Evolutionary conservation across 2,888 invertebrate genomes (phyloP).

Genomic region (Dyspetes luteomarginatus): DNA sequence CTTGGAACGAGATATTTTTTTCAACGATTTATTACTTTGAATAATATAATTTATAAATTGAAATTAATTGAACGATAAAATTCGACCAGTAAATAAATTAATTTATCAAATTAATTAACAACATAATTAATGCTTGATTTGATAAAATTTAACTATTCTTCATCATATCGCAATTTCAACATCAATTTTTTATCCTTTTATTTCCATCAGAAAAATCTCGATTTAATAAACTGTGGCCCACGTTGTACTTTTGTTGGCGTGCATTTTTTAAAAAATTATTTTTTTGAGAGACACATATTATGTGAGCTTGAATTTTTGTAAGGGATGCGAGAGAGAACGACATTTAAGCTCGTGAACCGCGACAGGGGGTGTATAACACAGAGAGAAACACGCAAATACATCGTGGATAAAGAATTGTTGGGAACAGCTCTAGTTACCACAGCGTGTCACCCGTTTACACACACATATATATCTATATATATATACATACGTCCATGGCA

Average conservation of each 20-base stretch:
- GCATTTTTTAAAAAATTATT: conserved; percentile 39
- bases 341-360: conserved; percentile 49
- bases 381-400: conserved; percentile 23
- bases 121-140: no score
- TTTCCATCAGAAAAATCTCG: conserved; percentile 13
- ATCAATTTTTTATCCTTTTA: not conserved
- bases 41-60: no score
- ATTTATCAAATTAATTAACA: no score
- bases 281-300: conserved; percentile 8
- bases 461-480: not conserved
- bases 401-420: conserved; percentile 51
- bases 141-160: no score
- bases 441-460: conserved; percentile 32
- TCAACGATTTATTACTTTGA: no score
- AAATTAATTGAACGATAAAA: no score
- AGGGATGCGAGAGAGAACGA: conserved; percentile 36
- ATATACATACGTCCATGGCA: conserved; percentile 10
- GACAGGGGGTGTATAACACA: conserved; percentile 45
- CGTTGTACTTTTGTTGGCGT: conserved; percentile 39
- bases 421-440: conserved; percentile 60
- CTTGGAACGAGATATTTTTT: no score
- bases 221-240: conserved; percentile 61
- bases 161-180: not conserved
- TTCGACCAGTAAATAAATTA: no score
- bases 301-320: conserved; percentile 14